These are phyloP conservation scores for Pollenia angustigena DNA, from an alignment of 2,888 invertebrate species.

Conservation along the genomic window DNA sequence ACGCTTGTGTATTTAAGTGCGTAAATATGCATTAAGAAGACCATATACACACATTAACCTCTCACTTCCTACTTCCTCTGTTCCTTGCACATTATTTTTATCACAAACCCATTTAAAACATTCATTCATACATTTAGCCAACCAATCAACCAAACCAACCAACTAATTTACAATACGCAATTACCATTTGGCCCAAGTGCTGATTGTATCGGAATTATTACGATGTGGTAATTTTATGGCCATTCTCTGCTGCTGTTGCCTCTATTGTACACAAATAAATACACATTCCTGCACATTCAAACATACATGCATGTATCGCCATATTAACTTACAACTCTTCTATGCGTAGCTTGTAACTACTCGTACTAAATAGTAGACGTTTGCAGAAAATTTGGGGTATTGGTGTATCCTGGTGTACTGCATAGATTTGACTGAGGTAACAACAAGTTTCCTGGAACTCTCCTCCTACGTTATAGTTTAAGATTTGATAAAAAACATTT, in stretches of 20 bases:
- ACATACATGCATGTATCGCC: not conserved
- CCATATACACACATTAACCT: slow-evolving; percentile 34
- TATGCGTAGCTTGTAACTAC: slow-evolving; percentile 53
- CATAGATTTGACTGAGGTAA: not conserved
- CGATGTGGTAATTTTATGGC: slow-evolving; percentile 79
- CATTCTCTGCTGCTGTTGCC: slow-evolving; percentile 56
- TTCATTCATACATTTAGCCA: slow-evolving; percentile 61
- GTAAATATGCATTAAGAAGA: slow-evolving; percentile 57
- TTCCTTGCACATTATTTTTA: slow-evolving; percentile 50
- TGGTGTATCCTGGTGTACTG: slow-evolving; percentile 20
- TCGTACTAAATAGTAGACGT: not conserved
- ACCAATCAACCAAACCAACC: slow-evolving; percentile 63
- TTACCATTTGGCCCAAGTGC: slow-evolving; percentile 73
- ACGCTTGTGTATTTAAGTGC: slow-evolving; percentile 24
- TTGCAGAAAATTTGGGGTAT: slow-evolving; percentile 26
- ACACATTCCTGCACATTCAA: not conserved
- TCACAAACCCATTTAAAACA: slow-evolving; percentile 64
- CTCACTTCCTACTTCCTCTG: slow-evolving; percentile 1
- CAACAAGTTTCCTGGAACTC: slow-evolving; percentile 48
- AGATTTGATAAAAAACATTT: slow-evolving; percentile 32
- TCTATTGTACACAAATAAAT: slow-evolving; percentile 23
- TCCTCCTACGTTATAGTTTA: slow-evolving; percentile 33
- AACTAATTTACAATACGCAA: slow-evolving; percentile 71
- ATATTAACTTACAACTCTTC: slow-evolving; percentile 39
- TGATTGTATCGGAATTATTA: slow-evolving; percentile 78